Base-by-base conservation (phyloP, 2,113 vertebrate species). In the Larimichthys crocea region DNA sequence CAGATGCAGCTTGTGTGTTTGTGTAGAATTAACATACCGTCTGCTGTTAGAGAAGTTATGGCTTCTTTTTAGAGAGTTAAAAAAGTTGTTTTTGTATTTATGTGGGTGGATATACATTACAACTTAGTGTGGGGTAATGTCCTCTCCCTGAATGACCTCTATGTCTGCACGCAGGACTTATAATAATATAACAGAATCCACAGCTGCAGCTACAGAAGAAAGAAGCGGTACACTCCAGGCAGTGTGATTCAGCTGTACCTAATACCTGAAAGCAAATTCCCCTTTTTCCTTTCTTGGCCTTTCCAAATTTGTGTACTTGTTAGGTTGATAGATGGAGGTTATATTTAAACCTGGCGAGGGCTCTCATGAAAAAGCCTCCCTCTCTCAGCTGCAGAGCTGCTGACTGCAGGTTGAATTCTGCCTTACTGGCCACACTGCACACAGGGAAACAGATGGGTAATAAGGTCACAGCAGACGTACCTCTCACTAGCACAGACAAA, bases 391-490 rank as follows among this genome's bases (percentile, higher is more conserved):
- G 93, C 91, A 69, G 75, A 80, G 84, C 87, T 94, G 95, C 94
- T 94, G 94, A 94, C 90, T 89, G 79, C 76, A 73, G 86, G 82
- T 82, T 74, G 88, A 91, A 85, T 89, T 90, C 64, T 81, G 80
- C 76, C 70, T 84, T 77, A 74, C 55, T 82, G 83, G 89, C 86
- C 83, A 75, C 62, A 10, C 71, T 19, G 85, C 89, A 82, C 88
- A 62, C 68, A 79, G 76, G 57, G 56, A 92, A 93, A 89, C 94
- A 95, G 92, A 93, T 92, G 92, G 90, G 74, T 92, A 93, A 93
- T 92, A 91, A 93, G 92, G 92, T 94, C 91, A 91, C 81, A 79
- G 82, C 77, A 91, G 85, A 90, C 83, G 74, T 57, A 76, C 73
- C 76, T 83, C 87, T 69, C 87, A 83, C 73, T 15, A 82, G 80